Percentiles rank a stretch among this genome's conserved stretches.
These are phyloP conservation scores for Aphodius granarius DNA, from an alignment of 2,888 invertebrate species.

Conservation along the genomic window DNA sequence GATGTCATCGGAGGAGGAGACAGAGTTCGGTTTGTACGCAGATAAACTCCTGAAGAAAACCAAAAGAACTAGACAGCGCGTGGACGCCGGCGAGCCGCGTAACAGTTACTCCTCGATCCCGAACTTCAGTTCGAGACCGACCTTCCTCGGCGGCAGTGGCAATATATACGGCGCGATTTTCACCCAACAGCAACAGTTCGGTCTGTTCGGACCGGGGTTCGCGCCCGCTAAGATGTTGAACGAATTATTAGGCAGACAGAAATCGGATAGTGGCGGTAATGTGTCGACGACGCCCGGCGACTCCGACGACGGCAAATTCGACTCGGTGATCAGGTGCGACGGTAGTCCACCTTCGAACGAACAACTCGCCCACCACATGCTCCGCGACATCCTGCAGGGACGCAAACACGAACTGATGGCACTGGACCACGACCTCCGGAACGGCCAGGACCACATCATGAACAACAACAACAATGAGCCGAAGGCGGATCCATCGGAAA, in stretches of 20 bases:
- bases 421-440: constrained; percentile 68
- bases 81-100: constrained; percentile 94
- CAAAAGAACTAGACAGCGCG: constrained; percentile 93
- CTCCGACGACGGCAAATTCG: constrained; percentile 53
- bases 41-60: constrained; percentile 90
- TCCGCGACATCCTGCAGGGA: constrained; percentile 87
- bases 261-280: constrained; percentile 47
- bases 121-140: constrained; percentile 76
- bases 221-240: constrained; percentile 90
- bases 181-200: constrained; percentile 77
- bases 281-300: constrained; percentile 32
- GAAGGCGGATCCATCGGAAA: constrained; percentile 47
- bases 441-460: constrained; percentile 54
- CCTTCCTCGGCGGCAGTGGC: constrained; percentile 75
- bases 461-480: constrained; percentile 60
- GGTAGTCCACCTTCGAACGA: constrained; percentile 61
- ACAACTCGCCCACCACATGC: constrained; percentile 76
- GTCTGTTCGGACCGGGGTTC: constrained; percentile 82
- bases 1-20: constrained; percentile 97
- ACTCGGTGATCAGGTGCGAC: constrained; percentile 56
- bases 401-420: constrained; percentile 81
- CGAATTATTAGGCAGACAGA: constrained; percentile 81
- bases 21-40: constrained; percentile 91
- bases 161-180: constrained; percentile 83
- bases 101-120: constrained; percentile 86